Conservation (phyloP, 2,113 vertebrate genomes). For the Anhinga rufa region DNA sequence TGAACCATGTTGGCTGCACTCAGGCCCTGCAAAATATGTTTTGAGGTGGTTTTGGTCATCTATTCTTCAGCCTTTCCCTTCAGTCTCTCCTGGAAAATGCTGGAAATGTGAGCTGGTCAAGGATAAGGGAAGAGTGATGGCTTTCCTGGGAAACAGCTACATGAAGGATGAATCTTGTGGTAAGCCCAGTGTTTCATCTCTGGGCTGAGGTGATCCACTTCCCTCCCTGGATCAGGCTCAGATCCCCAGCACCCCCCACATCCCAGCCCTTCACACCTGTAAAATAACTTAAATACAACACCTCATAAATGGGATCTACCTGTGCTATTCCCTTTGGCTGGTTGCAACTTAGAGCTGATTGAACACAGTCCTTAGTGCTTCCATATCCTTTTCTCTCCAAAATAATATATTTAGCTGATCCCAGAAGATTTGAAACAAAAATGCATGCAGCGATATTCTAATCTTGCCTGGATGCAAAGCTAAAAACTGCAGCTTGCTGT, state of each 20-base stretch:
- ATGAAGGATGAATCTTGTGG: neutral
- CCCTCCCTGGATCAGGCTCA: neutral
- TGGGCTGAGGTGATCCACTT: neutral
- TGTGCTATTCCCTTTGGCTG: neutral
- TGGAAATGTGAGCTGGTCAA: neutral
- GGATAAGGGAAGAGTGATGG: neutral
- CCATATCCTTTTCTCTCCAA: neutral
- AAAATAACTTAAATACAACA: neutral
- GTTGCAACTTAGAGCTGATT: neutral
- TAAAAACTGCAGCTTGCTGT: conserved; percentile 50
- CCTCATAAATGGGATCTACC: neutral
- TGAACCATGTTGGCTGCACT: neutral
- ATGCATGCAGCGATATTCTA: neutral
- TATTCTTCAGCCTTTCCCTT: neutral
- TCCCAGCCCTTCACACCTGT: neutral
- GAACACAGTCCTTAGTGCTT: neutral
- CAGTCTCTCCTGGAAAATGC: neutral
- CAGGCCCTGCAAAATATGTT: neutral
- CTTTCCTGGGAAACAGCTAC: neutral
- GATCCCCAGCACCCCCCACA: neutral
- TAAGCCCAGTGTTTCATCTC: neutral
- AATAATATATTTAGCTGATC: conserved; percentile 24
- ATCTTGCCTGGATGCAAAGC: conserved; percentile 50
- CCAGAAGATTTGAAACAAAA: conserved; percentile 21
- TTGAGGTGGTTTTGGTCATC: neutral